phyloP scores from a whole-genome alignment of 2,113 vertebrate species.

The Rhynchopsitta pachyrhyncha region DNA sequence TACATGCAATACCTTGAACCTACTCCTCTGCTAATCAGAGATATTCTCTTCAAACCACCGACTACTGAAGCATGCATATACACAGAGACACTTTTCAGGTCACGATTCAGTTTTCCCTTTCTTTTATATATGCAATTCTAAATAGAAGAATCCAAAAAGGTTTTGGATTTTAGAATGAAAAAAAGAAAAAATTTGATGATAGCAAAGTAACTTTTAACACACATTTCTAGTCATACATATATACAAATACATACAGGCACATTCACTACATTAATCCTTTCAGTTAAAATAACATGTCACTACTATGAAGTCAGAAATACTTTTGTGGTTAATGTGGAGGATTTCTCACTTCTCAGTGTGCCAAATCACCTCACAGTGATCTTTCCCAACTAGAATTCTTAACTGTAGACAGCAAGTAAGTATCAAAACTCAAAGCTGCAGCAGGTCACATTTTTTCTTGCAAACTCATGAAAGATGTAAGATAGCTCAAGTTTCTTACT shows the following conservation, averaged over 20 bases:
- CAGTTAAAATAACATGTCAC: neutral
- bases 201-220: neutral
- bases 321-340: neutral
- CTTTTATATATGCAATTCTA: neutral
- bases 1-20: neutral
- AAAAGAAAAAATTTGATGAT: neutral
- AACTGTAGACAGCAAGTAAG: neutral
- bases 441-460: neutral
- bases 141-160: neutral
- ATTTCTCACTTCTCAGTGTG: neutral
- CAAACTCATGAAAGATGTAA: neutral
- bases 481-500: neutral
- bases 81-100: neutral
- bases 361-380: neutral
- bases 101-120: neutral
- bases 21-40: neutral
- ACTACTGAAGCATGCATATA: neutral
- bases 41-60: neutral
- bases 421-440: neutral
- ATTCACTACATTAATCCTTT: neutral
- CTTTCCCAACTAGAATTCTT: neutral
- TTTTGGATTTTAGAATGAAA: neutral
- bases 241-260: neutral
- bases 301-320: neutral
- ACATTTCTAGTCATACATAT: neutral